Evolutionary conservation across 2,797 vertebrate genomes (phyloP), one percentile per base, ranked within the genome.

Genomic region (Myotis findleyi): DNA sequence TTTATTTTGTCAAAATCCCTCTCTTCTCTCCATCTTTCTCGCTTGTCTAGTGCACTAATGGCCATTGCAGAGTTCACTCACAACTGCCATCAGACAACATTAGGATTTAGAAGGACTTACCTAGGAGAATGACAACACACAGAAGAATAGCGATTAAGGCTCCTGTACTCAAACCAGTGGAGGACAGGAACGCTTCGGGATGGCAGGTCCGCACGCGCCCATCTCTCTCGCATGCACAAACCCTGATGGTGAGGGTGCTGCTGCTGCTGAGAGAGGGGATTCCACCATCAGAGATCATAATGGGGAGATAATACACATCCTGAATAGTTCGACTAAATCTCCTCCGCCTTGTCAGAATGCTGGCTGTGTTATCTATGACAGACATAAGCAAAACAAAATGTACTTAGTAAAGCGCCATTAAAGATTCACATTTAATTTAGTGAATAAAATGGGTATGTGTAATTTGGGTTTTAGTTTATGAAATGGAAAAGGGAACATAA

Each of bases 131-230:
- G 98, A 99, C 92, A 81, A 99, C 98, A 97, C 99, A 99, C 91
- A 99, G 99, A 79, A 99, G 98, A 97, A 99, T 99, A 85, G 99
- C 99, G 1, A 99, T 99, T 96, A 99, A 98, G 16, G 99, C 99
- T 69, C 99, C 99, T 1, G 99, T 99, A 98, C 99, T 99, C 98
- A 99, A 98, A 7, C 99, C 99, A 0, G 99, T 99, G 0, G 99
- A 99, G 83, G 99, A 99, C 73, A 99, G 99, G 97, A 99, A 99
- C 0, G 99, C 99, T 98, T 99, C 99, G 1, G 99, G 98, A 18
- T 99, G 99, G 98, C 99, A 99, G 13, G 99, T 99, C 86, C 99
- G 98, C 90, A 99, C 98, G 7, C 98, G 98, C 49, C 99, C 99
- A 55, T 99, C 98, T 94, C 98, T 99, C 96, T 99, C 99, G 92